Evolutionary conservation across 1,140 invertebrate genomes (phyloP).

Genomic region (Drosophila biarmipes): DNA sequence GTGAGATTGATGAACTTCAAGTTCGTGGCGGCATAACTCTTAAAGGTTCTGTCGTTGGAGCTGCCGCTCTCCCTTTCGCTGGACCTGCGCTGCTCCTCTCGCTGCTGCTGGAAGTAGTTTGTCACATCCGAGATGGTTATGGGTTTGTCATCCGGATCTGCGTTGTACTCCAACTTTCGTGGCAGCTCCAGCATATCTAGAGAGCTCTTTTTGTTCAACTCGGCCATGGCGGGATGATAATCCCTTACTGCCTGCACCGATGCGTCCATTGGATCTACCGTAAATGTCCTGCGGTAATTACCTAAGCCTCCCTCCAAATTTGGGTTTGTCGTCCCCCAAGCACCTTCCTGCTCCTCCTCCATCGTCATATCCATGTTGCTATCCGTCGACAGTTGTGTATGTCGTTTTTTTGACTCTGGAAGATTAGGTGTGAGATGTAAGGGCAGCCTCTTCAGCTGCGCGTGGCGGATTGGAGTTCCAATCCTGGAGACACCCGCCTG

Average conservation of each 20-base stretch:
- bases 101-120: conserved; percentile 32
- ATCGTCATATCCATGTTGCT: conserved; percentile 11
- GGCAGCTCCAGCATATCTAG: not conserved
- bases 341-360: conserved; percentile 1
- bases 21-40: conserved; percentile 34
- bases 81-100: conserved; percentile 11
- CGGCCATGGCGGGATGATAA: not conserved
- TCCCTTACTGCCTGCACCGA: conserved; percentile 31
- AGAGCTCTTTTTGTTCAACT: not conserved
- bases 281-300: conserved; percentile 6
- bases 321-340: not conserved
- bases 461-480: conserved; percentile 21
- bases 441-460: conserved; percentile 32
- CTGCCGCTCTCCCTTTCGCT: conserved; percentile 16
- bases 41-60: conserved; percentile 43
- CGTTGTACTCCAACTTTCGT: not conserved
- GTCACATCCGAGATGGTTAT: conserved; percentile 67
- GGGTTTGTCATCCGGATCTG: conserved; percentile 39
- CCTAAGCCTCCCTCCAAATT: not conserved
- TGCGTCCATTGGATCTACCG: conserved; percentile 6
- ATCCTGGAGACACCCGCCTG: conserved; percentile 8
- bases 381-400: not conserved
- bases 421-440: conserved; percentile 61
- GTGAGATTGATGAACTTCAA: conserved; percentile 52
- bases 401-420: conserved; percentile 59